phyloP scores from a whole-genome alignment of 2,797 vertebrate genomes.

The Rhinophrynus dorsalis region DNA sequence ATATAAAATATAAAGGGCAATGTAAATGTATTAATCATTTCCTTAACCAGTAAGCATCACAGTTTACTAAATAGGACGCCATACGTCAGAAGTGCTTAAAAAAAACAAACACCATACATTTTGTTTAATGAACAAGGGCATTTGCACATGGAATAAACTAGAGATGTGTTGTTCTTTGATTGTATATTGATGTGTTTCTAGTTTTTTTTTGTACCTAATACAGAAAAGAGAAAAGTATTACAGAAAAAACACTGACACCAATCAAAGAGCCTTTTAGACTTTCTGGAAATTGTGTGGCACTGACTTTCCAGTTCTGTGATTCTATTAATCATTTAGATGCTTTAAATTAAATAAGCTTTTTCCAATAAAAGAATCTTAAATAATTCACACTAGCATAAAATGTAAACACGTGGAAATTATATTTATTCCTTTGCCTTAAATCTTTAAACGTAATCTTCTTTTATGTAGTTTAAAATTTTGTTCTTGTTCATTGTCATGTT shows the following conservation, averaged over 20 bases:
- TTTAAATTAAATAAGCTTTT: conserved; percentile 39
- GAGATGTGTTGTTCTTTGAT: too few relatives aligned
- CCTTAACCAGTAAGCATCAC: too few relatives aligned
- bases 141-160: too few relatives aligned
- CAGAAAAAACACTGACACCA: not conserved
- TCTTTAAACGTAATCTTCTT: not conserved
- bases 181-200: not conserved
- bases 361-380: conserved; percentile 32
- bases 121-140: not conserved
- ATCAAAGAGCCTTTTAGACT: not conserved
- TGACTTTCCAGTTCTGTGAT: not conserved
- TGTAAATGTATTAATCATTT: too few relatives aligned
- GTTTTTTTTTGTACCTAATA: not conserved
- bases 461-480: too few relatives aligned
- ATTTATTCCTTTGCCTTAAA: not conserved
- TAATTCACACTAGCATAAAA: not conserved
- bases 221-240: not conserved
- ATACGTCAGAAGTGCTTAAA: too few relatives aligned
- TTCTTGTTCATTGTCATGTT: too few relatives aligned
- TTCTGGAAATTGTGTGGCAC: conserved; percentile 7
- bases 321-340: conserved; percentile 2
- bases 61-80: too few relatives aligned
- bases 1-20: too few relatives aligned
- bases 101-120: not conserved
- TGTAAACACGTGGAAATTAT: too few relatives aligned